Evolutionary conservation across 2,113 vertebrate genomes (phyloP).

Genomic region (Pygoscelis antarcticus): DNA sequence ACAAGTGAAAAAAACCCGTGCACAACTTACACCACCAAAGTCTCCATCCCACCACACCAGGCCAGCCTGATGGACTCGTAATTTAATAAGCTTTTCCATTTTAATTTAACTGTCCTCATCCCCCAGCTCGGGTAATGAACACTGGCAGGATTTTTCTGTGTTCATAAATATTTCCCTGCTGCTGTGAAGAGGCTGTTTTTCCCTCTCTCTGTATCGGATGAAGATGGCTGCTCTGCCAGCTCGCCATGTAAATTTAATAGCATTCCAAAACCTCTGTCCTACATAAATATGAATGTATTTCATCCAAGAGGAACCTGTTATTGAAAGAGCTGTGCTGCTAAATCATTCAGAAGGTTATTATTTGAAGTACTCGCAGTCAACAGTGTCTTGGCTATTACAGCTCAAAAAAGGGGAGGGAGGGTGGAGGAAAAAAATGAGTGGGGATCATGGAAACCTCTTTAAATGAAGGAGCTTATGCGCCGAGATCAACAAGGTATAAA

Average conservation of each 20-base stretch:
- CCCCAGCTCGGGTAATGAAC: neutral
- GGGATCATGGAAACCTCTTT: neutral
- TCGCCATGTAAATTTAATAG: constrained; percentile 54
- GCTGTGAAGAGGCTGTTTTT: neutral
- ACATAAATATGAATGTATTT: constrained; percentile 31
- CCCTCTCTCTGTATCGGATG: neutral
- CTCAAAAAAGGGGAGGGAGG: neutral
- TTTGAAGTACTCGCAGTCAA: neutral
- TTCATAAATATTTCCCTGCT: neutral
- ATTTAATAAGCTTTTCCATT: neutral
- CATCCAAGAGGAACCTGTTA: constrained; percentile 17
- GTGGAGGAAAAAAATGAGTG: neutral
- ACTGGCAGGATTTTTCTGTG: neutral
- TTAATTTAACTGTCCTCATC: neutral
- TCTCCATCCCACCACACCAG: neutral
- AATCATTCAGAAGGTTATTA: constrained; percentile 50
- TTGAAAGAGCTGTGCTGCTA: neutral
- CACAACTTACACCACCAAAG: neutral
- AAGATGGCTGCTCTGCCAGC: constrained; percentile 20
- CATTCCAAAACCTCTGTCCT: constrained; percentile 22
- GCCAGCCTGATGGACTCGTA: neutral
- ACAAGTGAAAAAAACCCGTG: neutral
- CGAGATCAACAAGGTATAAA: neutral
- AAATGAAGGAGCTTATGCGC: neutral
- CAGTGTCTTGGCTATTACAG: neutral